Percentiles rank a stretch among this genome's conserved stretches.
Conservation (phyloP, 2,888 invertebrate species). For the Trimorus sp. region DNA sequence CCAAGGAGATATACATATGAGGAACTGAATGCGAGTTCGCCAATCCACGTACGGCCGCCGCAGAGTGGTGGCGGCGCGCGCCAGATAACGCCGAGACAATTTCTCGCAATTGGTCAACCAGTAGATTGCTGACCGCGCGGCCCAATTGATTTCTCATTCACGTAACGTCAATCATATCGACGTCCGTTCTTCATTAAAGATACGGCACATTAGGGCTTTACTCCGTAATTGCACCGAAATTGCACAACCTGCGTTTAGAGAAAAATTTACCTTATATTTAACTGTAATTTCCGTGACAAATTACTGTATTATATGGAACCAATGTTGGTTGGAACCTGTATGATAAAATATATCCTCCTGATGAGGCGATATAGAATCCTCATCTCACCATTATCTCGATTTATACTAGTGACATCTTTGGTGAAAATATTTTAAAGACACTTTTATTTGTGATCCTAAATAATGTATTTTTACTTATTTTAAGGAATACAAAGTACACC, state of each 20-base stretch:
- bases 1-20: constrained; percentile 40
- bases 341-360: too few species aligned
- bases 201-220: constrained; percentile 25
- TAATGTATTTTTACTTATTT: too few species aligned
- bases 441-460: too few species aligned
- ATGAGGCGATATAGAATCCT: too few species aligned
- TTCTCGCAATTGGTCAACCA: constrained; percentile 54
- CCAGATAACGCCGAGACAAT: constrained; percentile 47
- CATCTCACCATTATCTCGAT: too few species aligned
- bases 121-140: constrained; percentile 39
- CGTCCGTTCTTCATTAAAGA: constrained; percentile 39
- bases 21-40: constrained; percentile 35
- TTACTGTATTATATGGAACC: too few species aligned
- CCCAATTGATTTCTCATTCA: constrained; percentile 55
- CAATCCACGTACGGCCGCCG: constrained; percentile 33
- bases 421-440: too few species aligned
- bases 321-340: too few species aligned
- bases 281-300: too few species aligned
- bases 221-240: not conserved
- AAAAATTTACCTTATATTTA: too few species aligned
- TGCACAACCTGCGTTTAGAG: not conserved
- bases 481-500: too few species aligned
- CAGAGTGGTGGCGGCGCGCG: not conserved
- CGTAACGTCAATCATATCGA: constrained; percentile 51
- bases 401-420: too few species aligned